Conservation (phyloP, 1,140 invertebrate species). For the Dreissena polymorpha region DNA sequence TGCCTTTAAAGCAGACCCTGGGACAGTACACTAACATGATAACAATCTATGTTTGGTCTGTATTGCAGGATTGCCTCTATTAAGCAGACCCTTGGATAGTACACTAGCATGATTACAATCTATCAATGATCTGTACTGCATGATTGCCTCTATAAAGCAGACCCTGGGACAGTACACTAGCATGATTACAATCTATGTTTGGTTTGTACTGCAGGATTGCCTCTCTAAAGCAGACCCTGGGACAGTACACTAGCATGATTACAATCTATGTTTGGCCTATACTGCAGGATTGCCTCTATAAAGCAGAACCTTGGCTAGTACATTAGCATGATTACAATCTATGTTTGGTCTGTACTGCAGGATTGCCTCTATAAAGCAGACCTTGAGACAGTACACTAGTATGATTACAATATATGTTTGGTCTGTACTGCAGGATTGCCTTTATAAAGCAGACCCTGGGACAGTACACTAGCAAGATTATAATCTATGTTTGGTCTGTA, state of each 20-base stretch:
- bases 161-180: constrained; percentile 84
- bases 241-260: constrained; percentile 81
- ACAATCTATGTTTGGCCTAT: too few relatives aligned
- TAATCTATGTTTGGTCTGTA: too few relatives aligned
- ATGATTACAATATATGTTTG: too few relatives aligned
- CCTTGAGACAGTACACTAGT: constrained; percentile 84
- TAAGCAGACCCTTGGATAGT: constrained; percentile 87
- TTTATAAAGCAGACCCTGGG: constrained; percentile 88
- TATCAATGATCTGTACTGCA: constrained; percentile 26
- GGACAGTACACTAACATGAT: constrained; percentile 82
- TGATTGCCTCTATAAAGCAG: constrained; percentile 89
- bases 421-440: constrained; percentile 82
- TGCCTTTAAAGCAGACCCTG: constrained; percentile 88
- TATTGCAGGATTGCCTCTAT: constrained; percentile 85
- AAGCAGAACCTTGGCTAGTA: constrained; percentile 87
- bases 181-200: too few relatives aligned
- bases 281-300: constrained; percentile 85
- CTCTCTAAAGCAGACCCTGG: constrained; percentile 87
- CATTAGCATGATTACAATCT: constrained; percentile 38
- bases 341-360: constrained; percentile 46
- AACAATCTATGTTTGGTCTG: too few relatives aligned
- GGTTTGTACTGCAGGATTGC: constrained; percentile 82
- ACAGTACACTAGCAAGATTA: constrained; percentile 80
- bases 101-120: constrained; percentile 69
- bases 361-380: constrained; percentile 89